phyloP scores from a whole-genome alignment of 2,113 vertebrate species.

The Sinocyclocheilus grahami region DNA sequence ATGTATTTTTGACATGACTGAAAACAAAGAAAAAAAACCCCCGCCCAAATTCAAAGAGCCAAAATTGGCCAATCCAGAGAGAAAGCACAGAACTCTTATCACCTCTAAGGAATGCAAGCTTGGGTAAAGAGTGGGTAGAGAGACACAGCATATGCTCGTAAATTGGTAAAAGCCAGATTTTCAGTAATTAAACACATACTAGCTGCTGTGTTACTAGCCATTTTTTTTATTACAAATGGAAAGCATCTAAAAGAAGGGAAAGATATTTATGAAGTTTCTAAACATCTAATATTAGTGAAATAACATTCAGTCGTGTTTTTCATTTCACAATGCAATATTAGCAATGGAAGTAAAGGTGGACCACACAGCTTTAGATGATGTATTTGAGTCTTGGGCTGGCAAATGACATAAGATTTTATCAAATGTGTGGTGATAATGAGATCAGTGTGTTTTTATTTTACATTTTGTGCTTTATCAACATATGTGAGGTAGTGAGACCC shows the following conservation, averaged over 20 bases:
- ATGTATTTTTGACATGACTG: not conserved
- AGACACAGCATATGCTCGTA: too few species aligned
- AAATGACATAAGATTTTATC: too few species aligned
- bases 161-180: not conserved
- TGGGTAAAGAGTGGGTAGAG: not conserved
- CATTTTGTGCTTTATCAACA: too few species aligned
- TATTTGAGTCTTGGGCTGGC: too few species aligned
- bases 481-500: not conserved
- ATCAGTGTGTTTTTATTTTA: not conserved
- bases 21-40: not conserved
- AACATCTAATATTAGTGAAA: not conserved
- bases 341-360: too few species aligned
- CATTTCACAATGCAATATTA: not conserved
- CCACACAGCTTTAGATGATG: too few species aligned
- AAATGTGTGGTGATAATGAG: too few species aligned
- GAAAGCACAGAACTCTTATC: not conserved
- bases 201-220: not conserved
- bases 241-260: not conserved
- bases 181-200: not conserved
- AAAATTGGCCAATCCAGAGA: not conserved
- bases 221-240: not conserved
- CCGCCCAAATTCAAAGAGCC: not conserved
- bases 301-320: not conserved
- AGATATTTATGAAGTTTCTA: not conserved
- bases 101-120: not conserved